Percentiles rank a stretch among this genome's conserved stretches.
These are phyloP conservation scores for Hylaeus anthracinus DNA, from an alignment of 1,140 invertebrate genomes.

Conservation along the genomic window DNA sequence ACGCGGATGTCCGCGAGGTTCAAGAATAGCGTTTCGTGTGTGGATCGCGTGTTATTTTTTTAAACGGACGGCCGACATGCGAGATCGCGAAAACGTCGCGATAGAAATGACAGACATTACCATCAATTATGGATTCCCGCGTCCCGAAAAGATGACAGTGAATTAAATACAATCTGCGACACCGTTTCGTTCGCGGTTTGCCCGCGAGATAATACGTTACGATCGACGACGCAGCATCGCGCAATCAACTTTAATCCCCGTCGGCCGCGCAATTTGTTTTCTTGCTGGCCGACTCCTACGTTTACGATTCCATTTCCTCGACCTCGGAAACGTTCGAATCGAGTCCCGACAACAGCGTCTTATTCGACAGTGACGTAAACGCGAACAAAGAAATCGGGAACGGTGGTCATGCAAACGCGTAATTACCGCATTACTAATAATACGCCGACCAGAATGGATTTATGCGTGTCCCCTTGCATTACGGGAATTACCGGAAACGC, in stretches of 20 bases:
- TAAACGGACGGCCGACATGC: constrained; percentile 17
- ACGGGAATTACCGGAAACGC: constrained; percentile 30
- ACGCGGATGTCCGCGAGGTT: too few species aligned
- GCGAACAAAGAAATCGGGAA: not conserved
- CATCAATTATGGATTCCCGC: not conserved
- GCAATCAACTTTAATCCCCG: too few species aligned
- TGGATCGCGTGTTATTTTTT: not conserved
- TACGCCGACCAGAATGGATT: constrained; percentile 22
- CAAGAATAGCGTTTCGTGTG: not conserved
- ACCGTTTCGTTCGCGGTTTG: not conserved
- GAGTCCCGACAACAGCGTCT: too few species aligned
- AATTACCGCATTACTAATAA: constrained; percentile 47
- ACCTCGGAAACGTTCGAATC: too few species aligned
- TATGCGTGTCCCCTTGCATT: constrained; percentile 16
- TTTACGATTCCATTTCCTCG: too few species aligned
- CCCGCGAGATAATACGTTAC: not conserved
- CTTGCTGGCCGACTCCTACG: too few species aligned
- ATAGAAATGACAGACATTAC: not conserved
- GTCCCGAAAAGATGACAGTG: not conserved
- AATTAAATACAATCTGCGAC: constrained; percentile 14
- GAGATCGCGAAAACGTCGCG: not conserved
- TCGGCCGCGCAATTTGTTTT: too few species aligned
- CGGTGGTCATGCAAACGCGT: constrained; percentile 35
- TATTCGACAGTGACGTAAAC: not conserved
- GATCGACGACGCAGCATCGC: not conserved